Conservation (phyloP, 2,797 vertebrate genomes). For the Anas bahamensis region DNA sequence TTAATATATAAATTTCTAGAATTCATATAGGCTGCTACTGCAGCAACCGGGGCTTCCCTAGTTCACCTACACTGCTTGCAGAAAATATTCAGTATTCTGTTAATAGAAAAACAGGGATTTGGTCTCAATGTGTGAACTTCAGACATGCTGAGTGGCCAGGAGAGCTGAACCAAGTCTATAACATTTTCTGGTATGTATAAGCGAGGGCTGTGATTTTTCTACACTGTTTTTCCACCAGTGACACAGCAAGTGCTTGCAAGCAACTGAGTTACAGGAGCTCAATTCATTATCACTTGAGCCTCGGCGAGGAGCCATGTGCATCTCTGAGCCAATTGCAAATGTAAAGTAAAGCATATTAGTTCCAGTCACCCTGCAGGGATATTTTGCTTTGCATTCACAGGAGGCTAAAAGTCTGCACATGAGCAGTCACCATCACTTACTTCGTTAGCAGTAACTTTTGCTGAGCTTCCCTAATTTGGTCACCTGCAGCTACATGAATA, state of each 20-base stretch:
- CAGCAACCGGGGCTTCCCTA: not conserved
- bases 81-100: not conserved
- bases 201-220: not conserved
- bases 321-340: conserved; percentile 31
- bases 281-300: conserved; percentile 32
- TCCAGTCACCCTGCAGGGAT: conserved; percentile 45
- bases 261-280: not conserved
- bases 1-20: not conserved
- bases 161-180: not conserved
- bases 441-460: not conserved
- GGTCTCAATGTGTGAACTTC: not conserved
- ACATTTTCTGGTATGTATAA: not conserved
- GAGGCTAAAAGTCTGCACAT: not conserved
- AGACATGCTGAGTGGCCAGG: not conserved
- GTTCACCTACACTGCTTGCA: not conserved
- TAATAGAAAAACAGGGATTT: not conserved
- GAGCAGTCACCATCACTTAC: not conserved
- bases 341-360: not conserved
- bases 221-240: not conserved
- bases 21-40: not conserved
- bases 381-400: conserved; percentile 13
- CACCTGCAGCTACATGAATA: conserved; percentile 40
- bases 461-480: conserved; percentile 6
- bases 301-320: not conserved
- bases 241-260: not conserved